These are phyloP conservation scores for Drosophila nebulosa DNA, from an alignment of 1,140 invertebrate genomes.

Conservation along the genomic window DNA sequence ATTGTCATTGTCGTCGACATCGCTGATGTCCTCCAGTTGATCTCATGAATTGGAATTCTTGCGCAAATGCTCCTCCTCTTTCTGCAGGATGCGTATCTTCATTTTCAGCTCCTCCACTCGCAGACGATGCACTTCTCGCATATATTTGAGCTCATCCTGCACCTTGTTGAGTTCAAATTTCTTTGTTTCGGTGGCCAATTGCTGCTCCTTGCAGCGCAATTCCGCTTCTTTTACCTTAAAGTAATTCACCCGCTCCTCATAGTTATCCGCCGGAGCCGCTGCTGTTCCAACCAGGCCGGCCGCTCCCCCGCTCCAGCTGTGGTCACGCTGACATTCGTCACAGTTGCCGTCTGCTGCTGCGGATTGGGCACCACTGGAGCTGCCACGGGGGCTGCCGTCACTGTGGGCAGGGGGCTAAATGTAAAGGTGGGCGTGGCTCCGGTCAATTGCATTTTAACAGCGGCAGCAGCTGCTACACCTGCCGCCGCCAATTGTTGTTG, in stretches of 20 bases:
- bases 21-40: slow-evolving; percentile 61
- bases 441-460: slow-evolving; percentile 63
- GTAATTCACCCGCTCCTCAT: slow-evolving; percentile 75
- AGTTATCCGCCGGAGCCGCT: slow-evolving; percentile 41
- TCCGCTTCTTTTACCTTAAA: slow-evolving; percentile 76
- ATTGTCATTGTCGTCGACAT: slow-evolving; percentile 8
- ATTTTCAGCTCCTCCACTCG: slow-evolving; percentile 75
- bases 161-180: slow-evolving; percentile 71
- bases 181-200: slow-evolving; percentile 67
- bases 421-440: slow-evolving; percentile 75
- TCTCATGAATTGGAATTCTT: slow-evolving; percentile 65
- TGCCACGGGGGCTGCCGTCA: slow-evolving; percentile 38
- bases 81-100: slow-evolving; percentile 78
- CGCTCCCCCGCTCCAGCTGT: background rate
- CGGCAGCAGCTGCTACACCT: slow-evolving; percentile 33
- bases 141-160: slow-evolving; percentile 75
- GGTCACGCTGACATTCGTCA: slow-evolving; percentile 13
- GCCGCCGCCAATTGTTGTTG: slow-evolving; percentile 21
- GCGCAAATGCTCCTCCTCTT: slow-evolving; percentile 73
- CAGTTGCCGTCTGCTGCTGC: slow-evolving; percentile 10
- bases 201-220: slow-evolving; percentile 74
- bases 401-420: slow-evolving; percentile 70
- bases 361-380: background rate
- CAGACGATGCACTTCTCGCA: slow-evolving; percentile 71
- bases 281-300: background rate